Percentiles rank a stretch among this genome's conserved stretches.
Conservation (phyloP, 2,888 invertebrate species). For the Acheta domesticus region DNA sequence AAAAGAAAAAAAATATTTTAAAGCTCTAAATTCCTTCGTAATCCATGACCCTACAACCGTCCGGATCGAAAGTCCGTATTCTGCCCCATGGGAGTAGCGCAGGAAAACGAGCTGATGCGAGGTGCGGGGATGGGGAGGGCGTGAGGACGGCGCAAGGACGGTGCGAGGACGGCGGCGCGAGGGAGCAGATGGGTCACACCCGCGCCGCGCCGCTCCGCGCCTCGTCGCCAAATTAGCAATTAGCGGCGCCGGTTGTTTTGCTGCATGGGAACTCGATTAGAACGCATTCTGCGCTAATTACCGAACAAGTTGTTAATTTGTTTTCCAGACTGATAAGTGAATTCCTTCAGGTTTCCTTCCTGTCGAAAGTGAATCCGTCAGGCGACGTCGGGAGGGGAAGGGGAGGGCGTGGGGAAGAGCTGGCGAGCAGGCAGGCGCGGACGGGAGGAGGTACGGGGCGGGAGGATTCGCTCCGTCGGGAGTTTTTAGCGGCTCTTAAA, state of each 20-base stretch:
- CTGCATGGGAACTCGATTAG: slow-evolving; percentile 9
- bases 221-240: neutral
- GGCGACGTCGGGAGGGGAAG: neutral
- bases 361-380: slow-evolving; percentile 18
- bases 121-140: neutral
- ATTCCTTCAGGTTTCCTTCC: slow-evolving; percentile 18
- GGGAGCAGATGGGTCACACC: neutral
- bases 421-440: neutral
- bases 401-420: neutral
- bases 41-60: too few relatives aligned
- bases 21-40: too few relatives aligned
- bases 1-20: too few relatives aligned
- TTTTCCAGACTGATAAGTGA: slow-evolving; percentile 5
- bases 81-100: too few relatives aligned
- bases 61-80: too few relatives aligned
- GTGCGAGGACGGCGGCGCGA: neutral
- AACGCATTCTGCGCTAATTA: slow-evolving; percentile 18
- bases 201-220: neutral
- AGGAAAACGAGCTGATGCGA: too few relatives aligned
- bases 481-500: slow-evolving; percentile 5
- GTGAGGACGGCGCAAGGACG: neutral
- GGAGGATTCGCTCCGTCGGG: neutral
- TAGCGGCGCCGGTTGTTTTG: neutral
- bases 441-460: neutral
- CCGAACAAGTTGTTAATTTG: slow-evolving; percentile 18